Conservation (phyloP, 2,888 invertebrate genomes). For the Prostheceraeus crozeri region DNA sequence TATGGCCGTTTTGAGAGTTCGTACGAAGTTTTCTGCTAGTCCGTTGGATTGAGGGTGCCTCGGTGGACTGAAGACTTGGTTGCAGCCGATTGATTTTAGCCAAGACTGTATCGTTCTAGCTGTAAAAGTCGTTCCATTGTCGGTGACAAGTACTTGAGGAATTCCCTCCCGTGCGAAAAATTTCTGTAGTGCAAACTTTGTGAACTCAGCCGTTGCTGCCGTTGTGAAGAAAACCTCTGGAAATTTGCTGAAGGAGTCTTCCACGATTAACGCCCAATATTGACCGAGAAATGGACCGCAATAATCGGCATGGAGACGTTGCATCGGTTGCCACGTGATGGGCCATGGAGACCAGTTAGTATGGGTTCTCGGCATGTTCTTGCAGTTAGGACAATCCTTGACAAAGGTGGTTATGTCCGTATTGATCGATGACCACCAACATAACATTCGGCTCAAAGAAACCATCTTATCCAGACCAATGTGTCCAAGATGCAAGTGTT, state of each 20-base stretch:
- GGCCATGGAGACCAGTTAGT: slow-evolving; percentile 7
- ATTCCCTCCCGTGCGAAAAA: slow-evolving; percentile 12
- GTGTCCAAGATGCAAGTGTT: slow-evolving; percentile 13
- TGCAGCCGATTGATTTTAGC: neutral
- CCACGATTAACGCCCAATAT: slow-evolving; percentile 16
- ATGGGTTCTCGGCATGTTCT: slow-evolving; percentile 6
- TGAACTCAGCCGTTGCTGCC: neutral
- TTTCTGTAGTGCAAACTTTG: slow-evolving; percentile 4
- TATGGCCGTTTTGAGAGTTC: slow-evolving; percentile 1
- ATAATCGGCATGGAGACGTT: neutral
- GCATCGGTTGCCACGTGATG: slow-evolving; percentile 15
- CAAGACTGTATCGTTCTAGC: neutral
- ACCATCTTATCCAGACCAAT: slow-evolving; percentile 3
- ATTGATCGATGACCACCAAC: slow-evolving; percentile 11
- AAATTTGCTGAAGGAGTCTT: slow-evolving; percentile 1
- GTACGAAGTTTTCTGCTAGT: slow-evolving; percentile 6
- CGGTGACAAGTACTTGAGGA: neutral
- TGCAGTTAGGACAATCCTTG: neutral
- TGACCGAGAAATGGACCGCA: neutral
- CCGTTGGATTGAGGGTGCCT: slow-evolving; percentile 11
- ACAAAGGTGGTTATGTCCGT: slow-evolving; percentile 17
- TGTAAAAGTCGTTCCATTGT: slow-evolving; percentile 2
- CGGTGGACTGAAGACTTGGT: neutral
- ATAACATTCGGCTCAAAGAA: neutral
- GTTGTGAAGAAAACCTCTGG: slow-evolving; percentile 21